Evolutionary conservation across 2,888 invertebrate genomes (phyloP), one percentile per base, ranked within the genome.

Genomic region (Zaprionus obscuricornis): DNA sequence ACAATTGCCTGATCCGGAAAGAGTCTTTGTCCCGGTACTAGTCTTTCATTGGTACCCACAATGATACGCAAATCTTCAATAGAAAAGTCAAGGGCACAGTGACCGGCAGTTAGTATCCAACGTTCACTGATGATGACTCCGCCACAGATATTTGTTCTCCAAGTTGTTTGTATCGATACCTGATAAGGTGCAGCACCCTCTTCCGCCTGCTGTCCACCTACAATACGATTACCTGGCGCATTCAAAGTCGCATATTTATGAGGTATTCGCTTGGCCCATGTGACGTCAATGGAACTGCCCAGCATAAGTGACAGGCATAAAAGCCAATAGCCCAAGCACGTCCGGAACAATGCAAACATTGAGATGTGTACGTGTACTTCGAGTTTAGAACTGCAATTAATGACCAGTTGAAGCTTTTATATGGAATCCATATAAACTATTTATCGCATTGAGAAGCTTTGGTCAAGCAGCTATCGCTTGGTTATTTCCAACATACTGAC

Each of bases 21-120:
- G 2, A 77, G 51, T 0, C 31, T 10, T 42, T 85, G 85, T 0
- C 82, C 85, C 1, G 87, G 86, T 2, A 29, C 33, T 0, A 50
- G 51, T 6, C 66, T 49, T 16, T 75, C 69, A 31, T 86, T 86
- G 11, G 86, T 86, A 11, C 88, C 88, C 0, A 83, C 83, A 11
- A 84, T 50, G 1, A 88, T 63, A 34, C 73, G 79, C 1, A 88
- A 11, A 1, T 59, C 55, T 1, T 49, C 63, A 1, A 85, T n/a
- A 2, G 18, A 29, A 14, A 66, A 77, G 11, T 83, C 85, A 1
- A 42, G 10, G 1, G 84, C 72, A 66, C 89, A 89, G 20, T 89
- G 89, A 1, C 84, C 86, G 1, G 88, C 89, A 0, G 88, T 89
- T 2, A 88, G 39, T 8, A 89, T 74, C 81, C 85, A 88, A 3